phyloP scores from a whole-genome alignment of 2,888 invertebrate genomes.

The Luperina nickerlii region DNA sequence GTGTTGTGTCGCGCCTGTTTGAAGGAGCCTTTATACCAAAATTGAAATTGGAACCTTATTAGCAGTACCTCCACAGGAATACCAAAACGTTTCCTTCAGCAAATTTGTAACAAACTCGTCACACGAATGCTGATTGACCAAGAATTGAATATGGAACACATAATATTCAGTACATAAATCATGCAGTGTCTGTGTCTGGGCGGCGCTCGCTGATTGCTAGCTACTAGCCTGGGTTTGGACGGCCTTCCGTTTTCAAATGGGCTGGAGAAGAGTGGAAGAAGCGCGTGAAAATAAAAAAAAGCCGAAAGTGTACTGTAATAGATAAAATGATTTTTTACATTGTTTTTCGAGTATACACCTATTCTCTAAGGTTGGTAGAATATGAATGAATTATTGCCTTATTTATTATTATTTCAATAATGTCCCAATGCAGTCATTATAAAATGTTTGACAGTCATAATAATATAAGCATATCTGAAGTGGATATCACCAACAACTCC shows the following conservation, averaged over 20 bases:
- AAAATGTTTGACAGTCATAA: too few species aligned
- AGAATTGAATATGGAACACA: constrained; percentile 55
- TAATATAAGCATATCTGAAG: too few species aligned
- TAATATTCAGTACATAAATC: constrained; percentile 58
- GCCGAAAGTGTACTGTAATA: too few species aligned
- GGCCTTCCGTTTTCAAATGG: constrained; percentile 66
- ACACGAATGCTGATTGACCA: constrained; percentile 37
- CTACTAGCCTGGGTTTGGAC: constrained; percentile 56
- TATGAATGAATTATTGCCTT: too few species aligned
- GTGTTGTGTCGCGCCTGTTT: too few species aligned
- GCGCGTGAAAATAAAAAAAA: not conserved
- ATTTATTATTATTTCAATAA: too few species aligned
- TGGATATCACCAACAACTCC: too few species aligned
- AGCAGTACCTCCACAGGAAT: not conserved
- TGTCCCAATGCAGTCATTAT: too few species aligned
- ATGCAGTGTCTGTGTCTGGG: constrained; percentile 60
- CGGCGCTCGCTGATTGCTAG: constrained; percentile 64
- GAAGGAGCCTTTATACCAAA: too few species aligned
- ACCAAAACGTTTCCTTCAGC: not conserved
- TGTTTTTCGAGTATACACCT: too few species aligned
- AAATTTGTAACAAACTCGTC: constrained; percentile 16
- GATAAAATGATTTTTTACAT: too few species aligned
- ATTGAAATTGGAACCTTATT: not conserved
- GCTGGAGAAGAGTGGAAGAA: constrained; percentile 33
- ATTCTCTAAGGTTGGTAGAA: too few species aligned